A percentile compares a stretch with the other conserved stretches of the same genome.
Evolutionary conservation across 2,797 vertebrate genomes (phyloP).

Genomic region (Tolypeutes matacus): DNA sequence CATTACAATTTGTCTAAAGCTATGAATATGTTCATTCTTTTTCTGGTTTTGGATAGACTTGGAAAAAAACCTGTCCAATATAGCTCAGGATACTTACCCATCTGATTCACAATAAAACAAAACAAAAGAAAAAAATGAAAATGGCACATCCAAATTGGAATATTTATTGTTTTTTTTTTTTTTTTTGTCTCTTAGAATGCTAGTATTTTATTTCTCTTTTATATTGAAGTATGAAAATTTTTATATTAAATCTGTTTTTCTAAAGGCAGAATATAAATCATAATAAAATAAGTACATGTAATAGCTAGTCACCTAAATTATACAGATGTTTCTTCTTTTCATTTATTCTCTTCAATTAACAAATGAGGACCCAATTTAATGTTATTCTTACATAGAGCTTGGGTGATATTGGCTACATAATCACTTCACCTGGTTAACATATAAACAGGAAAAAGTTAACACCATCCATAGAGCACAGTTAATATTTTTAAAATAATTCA

Average conservation of each 20-base stretch:
- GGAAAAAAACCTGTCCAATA: neutral
- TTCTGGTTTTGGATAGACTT: neutral
- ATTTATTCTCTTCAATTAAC: constrained; percentile 10
- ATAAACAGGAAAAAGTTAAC: neutral
- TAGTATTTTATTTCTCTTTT: neutral
- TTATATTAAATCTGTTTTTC: neutral
- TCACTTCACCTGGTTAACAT: neutral
- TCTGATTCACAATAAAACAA: neutral
- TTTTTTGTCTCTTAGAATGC: neutral
- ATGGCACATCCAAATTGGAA: neutral
- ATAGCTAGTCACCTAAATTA: neutral
- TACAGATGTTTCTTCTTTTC: neutral
- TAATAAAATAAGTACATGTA: neutral
- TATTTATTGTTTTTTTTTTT: neutral
- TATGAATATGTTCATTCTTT: neutral
- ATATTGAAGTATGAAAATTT: neutral
- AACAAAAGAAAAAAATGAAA: neutral
- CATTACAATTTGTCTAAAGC: neutral
- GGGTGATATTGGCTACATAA: neutral
- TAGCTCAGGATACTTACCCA: neutral
- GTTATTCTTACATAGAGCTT: neutral
- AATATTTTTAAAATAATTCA: constrained; percentile 14
- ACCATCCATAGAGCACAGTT: neutral
- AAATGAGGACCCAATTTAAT: neutral
- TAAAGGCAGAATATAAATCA: neutral